Conservation (phyloP, 2,797 vertebrate genomes). For the Psittacula derbiana region DNA sequence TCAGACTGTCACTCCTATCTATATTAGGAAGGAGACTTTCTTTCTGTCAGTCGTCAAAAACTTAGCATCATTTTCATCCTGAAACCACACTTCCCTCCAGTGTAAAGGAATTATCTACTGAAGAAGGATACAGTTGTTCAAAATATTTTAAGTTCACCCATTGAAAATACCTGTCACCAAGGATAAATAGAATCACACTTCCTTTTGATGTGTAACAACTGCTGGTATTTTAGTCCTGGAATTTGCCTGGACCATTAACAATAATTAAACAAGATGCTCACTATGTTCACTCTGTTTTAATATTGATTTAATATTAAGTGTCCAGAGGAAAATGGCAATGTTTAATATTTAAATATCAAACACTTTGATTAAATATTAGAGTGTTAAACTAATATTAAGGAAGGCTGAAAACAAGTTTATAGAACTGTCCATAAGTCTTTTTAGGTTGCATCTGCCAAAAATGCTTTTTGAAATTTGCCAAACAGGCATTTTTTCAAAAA, state of each 20-base stretch:
- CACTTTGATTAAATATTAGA: constrained; percentile 9
- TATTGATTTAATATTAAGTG: constrained; percentile 14
- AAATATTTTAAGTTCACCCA: neutral
- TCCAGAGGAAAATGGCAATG: neutral
- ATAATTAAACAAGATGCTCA: neutral
- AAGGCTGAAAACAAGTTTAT: neutral
- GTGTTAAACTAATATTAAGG: constrained; percentile 21
- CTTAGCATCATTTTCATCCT: neutral
- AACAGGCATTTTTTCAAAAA: neutral
- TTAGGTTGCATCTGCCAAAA: neutral
- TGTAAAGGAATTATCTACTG: neutral
- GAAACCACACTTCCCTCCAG: neutral
- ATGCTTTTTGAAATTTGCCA: neutral
- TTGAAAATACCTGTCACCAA: neutral
- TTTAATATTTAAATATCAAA: constrained; percentile 59
- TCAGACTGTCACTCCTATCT: neutral
- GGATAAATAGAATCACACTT: neutral
- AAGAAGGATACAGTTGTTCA: neutral
- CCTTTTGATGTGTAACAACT: neutral
- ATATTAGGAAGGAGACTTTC: neutral
- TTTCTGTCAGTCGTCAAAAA: neutral
- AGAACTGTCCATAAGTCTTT: neutral
- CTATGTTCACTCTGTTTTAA: constrained; percentile 2
- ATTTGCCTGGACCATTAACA: constrained; percentile 13
- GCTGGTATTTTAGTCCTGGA: neutral